Conservation (phyloP, 2,797 vertebrate genomes). For the Hippocampus kuda region DNA sequence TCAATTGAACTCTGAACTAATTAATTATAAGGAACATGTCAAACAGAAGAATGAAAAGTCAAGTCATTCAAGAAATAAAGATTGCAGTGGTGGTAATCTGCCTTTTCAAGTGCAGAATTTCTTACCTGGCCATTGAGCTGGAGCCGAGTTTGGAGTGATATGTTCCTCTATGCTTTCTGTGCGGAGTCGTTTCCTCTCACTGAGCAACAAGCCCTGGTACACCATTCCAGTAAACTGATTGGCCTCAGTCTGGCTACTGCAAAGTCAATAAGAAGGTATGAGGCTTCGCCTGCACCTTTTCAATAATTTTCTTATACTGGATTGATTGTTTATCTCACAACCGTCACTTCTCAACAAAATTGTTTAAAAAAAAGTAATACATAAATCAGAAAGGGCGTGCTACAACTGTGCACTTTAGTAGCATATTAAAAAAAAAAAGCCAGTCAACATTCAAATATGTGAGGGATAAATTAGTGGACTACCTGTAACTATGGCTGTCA, state of each 20-base stretch:
- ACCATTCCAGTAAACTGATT: slow-evolving; percentile 97
- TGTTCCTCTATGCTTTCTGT: slow-evolving; percentile 98
- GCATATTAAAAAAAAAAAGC: not conserved
- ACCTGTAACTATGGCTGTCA: slow-evolving; percentile 99
- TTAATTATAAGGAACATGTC: not conserved
- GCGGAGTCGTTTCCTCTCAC: slow-evolving; percentile 84
- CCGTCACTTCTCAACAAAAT: not conserved
- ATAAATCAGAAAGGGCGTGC: too few species aligned
- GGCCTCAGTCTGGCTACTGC: slow-evolving; percentile 82
- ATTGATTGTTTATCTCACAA: not conserved
- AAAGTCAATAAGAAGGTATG: slow-evolving; percentile 16
- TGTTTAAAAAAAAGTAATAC: not conserved
- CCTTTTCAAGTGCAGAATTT: not conserved
- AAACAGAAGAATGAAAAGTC: not conserved
- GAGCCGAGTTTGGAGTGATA: slow-evolving; percentile 84
- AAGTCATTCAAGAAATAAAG: not conserved
- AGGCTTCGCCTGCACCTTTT: not conserved
- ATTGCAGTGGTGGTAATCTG: not conserved
- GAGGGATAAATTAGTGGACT: slow-evolving; percentile 32
- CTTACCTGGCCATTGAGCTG: slow-evolving; percentile 92
- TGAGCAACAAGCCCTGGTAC: slow-evolving; percentile 92
- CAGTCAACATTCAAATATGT: not conserved
- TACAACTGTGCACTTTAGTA: not conserved
- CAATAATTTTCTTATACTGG: not conserved
- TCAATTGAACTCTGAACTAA: not conserved